Evolutionary conservation across 1,140 invertebrate genomes (phyloP), one percentile per base, ranked within the genome.

Genomic region (Drusus annulatus): DNA sequence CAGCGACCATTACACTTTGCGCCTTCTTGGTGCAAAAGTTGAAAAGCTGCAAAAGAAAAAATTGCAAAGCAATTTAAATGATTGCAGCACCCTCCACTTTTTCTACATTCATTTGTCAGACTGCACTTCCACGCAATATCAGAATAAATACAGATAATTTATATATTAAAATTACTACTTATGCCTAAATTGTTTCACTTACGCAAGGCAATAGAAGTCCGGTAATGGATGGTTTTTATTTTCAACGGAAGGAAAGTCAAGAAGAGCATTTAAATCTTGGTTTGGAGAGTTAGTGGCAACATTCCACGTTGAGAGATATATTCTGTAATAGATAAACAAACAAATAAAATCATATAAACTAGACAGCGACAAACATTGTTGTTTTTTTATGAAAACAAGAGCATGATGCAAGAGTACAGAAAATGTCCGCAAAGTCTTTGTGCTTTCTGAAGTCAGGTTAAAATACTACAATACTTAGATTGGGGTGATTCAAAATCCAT

Each of bases 231-330:
- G 91, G 56, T 91, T 87, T 63, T 89, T 88, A 83, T 91, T 91
- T 74, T 89, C 87, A 76, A 90, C 87, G 80, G 91, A 87, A 68
- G 90, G 90, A 76, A 96, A 88, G 63, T 94, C 93, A 54, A 97
- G 87, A 28, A 96, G 87, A 60, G 91, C 89, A 78, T 92, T 90
- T 1, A 97, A 87, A 86, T 92, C 92, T 87, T 93, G 92, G 82
- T 91, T 92, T 4, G 94, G 95, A 84, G 90, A 91, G 83, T 92
- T 93, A 19, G 94, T 95, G 23, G 94, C 95, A 60, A 97, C 95
- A 91, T 97, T 97, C 92, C 94, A 97, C 25, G 96, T 97, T 25
- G 94, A 92, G 82, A 95, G 92, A 86, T 95, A 95, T 76, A 95
- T 89, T 85, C 94, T 94, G 85, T 74, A 88, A 87, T 77, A 83